These are phyloP conservation scores for Platichthys flesus DNA, from an alignment of 2,113 vertebrate species.

Conservation along the genomic window DNA sequence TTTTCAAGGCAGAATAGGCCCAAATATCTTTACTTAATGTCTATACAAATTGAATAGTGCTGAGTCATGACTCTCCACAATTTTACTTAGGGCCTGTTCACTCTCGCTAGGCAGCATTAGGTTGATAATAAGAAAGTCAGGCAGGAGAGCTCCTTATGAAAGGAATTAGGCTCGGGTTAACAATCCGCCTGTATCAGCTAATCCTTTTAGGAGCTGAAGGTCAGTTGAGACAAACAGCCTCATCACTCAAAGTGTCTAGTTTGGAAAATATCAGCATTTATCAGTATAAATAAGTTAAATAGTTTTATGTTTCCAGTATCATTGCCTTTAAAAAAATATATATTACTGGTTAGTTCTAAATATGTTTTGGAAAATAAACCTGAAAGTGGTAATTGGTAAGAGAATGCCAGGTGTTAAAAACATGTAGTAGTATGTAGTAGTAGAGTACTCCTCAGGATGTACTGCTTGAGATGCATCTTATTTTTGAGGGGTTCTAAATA, in stretches of 20 bases:
- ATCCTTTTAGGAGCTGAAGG: conserved; percentile 82
- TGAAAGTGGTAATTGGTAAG: no score
- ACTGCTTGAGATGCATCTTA: no score
- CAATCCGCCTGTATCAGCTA: conserved; percentile 60
- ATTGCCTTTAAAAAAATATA: no score
- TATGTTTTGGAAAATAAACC: no score
- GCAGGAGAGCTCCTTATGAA: conserved; percentile 56
- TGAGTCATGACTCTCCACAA: background rate
- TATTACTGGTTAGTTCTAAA: no score
- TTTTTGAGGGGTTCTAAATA: no score
- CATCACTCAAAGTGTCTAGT: conserved; percentile 16
- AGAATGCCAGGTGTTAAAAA: no score
- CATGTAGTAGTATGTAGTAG: no score
- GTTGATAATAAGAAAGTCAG: conserved; percentile 44
- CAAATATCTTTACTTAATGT: background rate
- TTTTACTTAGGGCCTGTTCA: background rate
- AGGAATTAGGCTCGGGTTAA: conserved; percentile 77
- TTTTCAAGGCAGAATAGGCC: no score
- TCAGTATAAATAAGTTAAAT: background rate
- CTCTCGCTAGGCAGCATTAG: conserved; percentile 34
- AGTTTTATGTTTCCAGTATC: no score
- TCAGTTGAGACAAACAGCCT: conserved; percentile 57
- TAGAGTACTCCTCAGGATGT: no score
- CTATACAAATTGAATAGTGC: background rate
- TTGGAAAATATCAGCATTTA: background rate